A percentile compares a stretch with the other conserved stretches of the same genome.
phyloP scores from a whole-genome alignment of 2,888 invertebrate species.

The Drosophila mimica region DNA sequence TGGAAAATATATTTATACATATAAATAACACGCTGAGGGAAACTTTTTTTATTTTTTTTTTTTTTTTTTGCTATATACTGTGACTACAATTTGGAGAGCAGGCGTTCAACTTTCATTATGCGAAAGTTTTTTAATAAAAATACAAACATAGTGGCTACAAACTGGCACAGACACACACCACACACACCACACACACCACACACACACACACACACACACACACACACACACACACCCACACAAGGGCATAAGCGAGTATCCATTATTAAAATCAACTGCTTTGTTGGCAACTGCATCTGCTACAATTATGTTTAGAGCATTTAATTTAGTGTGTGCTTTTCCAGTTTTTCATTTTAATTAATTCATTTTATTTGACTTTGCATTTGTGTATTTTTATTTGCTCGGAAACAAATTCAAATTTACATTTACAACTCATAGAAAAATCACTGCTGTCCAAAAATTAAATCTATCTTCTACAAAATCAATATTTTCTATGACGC shows the following conservation, averaged over 20 bases:
- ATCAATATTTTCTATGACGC: neutral
- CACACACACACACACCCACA: constrained; percentile 17
- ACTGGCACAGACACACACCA: constrained; percentile 19
- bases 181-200: constrained; percentile 17
- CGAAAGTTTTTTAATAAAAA: constrained; percentile 79
- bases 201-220: constrained; percentile 2
- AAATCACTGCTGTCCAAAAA: constrained; percentile 8
- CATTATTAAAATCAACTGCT: constrained; percentile 67
- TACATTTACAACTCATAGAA: neutral
- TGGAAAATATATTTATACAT: constrained; percentile 57
- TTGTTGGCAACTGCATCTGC: constrained; percentile 36
- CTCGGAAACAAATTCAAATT: neutral
- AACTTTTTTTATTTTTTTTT: constrained; percentile 49
- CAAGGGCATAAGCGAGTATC: constrained; percentile 6
- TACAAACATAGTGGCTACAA: constrained; percentile 64
- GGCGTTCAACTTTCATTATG: constrained; percentile 74
- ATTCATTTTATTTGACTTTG: constrained; percentile 52
- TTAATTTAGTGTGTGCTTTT: constrained; percentile 25
- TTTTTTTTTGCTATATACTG: constrained; percentile 53
- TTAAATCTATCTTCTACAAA: neutral
- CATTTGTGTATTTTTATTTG: neutral
- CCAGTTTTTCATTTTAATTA: constrained; percentile 51
- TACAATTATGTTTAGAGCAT: constrained; percentile 49
- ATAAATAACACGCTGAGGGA: constrained; percentile 52
- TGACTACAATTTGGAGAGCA: constrained; percentile 62